Evolutionary conservation across 2,113 vertebrate species (phyloP).

Genomic region (Phycodurus eques): DNA sequence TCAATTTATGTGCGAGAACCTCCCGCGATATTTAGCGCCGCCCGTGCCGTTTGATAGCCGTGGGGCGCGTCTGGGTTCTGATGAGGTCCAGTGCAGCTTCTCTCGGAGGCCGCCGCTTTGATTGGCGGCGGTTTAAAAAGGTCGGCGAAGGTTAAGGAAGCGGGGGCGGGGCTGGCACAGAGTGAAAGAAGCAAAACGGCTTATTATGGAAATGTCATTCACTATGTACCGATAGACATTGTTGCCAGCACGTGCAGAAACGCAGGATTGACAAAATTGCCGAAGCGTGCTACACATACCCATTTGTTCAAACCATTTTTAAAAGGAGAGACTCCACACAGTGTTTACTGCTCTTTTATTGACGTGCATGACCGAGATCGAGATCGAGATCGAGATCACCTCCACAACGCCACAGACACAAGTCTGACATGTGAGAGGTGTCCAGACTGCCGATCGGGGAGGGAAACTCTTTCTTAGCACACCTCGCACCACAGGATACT

Average conservation of each 20-base stretch:
- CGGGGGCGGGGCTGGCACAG: background rate
- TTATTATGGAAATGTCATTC: background rate
- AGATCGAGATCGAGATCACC: too few relatives aligned
- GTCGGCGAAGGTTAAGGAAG: constrained; percentile 10
- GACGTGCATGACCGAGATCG: too few relatives aligned
- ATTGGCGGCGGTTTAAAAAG: constrained; percentile 31
- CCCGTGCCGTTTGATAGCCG: constrained; percentile 11
- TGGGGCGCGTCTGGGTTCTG: background rate
- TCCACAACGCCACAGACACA: background rate
- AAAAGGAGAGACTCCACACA: too few relatives aligned
- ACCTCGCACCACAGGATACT: too few relatives aligned
- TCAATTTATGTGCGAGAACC: constrained; percentile 52
- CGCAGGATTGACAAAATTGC: background rate
- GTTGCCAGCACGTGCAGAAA: too few relatives aligned
- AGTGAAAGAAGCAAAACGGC: background rate
- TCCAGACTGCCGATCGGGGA: background rate
- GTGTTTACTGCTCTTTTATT: too few relatives aligned
- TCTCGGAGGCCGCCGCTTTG: constrained; percentile 46
- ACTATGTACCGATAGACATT: background rate
- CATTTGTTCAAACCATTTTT: too few relatives aligned
- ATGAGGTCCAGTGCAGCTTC: constrained; percentile 18
- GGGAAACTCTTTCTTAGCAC: too few relatives aligned
- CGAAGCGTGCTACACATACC: background rate
- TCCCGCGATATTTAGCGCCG: constrained; percentile 24
- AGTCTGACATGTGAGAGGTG: background rate